These are phyloP conservation scores for Hetaerina titia DNA, from an alignment of 2,888 invertebrate genomes.

Conservation along the genomic window DNA sequence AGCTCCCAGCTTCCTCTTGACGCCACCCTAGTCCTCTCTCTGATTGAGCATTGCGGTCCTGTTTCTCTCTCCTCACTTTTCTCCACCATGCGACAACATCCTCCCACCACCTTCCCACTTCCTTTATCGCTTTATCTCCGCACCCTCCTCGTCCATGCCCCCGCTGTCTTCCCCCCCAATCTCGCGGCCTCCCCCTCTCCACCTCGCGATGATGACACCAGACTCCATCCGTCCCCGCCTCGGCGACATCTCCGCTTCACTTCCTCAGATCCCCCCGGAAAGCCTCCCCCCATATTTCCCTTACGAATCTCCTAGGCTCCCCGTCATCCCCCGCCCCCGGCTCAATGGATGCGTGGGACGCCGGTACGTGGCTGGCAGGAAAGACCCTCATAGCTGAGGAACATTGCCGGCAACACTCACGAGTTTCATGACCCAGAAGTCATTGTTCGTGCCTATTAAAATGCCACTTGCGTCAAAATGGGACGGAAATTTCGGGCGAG, in stretches of 20 bases:
- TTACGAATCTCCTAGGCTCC: no score
- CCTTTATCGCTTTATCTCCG: background rate
- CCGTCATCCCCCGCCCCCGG: background rate
- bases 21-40: background rate
- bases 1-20: no score
- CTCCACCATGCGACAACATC: background rate
- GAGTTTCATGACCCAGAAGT: background rate
- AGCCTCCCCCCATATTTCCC: no score
- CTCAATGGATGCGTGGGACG: background rate
- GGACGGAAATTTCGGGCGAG: background rate
- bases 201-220: background rate
- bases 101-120: background rate
- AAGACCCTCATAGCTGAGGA: background rate
- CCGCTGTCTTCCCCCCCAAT: background rate
- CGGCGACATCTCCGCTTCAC: background rate
- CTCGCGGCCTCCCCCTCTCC: background rate
- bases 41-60: background rate
- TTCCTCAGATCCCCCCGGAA: no score
- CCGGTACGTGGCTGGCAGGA: background rate
- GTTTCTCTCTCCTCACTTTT: background rate
- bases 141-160: background rate
- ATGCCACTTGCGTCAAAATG: background rate
- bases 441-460: background rate
- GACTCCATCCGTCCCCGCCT: background rate
- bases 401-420: background rate